Conservation (phyloP, 2,113 vertebrate genomes). For the Lophius piscatorius region DNA sequence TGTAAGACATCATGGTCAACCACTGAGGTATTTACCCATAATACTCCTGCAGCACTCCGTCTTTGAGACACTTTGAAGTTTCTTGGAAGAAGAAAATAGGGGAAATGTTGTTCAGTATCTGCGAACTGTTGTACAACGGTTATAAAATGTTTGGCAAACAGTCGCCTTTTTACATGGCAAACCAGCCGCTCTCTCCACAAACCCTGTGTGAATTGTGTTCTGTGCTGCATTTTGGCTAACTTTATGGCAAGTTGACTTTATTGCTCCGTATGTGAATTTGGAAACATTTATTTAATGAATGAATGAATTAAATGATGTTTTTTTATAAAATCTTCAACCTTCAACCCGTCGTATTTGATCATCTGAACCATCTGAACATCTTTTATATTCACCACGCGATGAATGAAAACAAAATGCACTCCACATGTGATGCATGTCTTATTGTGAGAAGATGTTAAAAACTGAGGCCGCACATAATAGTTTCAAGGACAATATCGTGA, state of each 20-base stretch:
- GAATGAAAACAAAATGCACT: background rate
- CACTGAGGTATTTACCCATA: constrained; percentile 16
- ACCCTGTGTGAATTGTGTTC: background rate
- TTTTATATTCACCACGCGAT: no score
- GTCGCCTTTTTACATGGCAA: constrained; percentile 24
- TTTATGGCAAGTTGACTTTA: background rate
- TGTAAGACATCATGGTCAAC: constrained; percentile 19
- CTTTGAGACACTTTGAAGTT: constrained; percentile 17
- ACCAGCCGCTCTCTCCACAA: constrained; percentile 11
- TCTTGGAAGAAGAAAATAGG: constrained; percentile 12
- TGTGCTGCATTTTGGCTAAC: no score
- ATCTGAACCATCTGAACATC: no score
- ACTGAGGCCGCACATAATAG: background rate
- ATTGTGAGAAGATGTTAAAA: constrained; percentile 2
- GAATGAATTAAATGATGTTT: no score
- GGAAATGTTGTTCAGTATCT: constrained; percentile 22
- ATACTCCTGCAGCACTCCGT: constrained; percentile 16
- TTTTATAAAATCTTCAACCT: no score
- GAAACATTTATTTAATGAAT: no score
- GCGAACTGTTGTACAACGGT: constrained; percentile 16
- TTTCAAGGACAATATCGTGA: background rate
- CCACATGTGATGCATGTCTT: no score
- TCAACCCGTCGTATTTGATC: no score
- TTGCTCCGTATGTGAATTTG: no score
- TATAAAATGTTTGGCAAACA: constrained; percentile 13